A percentile compares a stretch with the other conserved stretches of the same genome.
These are phyloP conservation scores for Sebastes nivosus DNA, from an alignment of 2,797 vertebrate species.

Conservation along the genomic window DNA sequence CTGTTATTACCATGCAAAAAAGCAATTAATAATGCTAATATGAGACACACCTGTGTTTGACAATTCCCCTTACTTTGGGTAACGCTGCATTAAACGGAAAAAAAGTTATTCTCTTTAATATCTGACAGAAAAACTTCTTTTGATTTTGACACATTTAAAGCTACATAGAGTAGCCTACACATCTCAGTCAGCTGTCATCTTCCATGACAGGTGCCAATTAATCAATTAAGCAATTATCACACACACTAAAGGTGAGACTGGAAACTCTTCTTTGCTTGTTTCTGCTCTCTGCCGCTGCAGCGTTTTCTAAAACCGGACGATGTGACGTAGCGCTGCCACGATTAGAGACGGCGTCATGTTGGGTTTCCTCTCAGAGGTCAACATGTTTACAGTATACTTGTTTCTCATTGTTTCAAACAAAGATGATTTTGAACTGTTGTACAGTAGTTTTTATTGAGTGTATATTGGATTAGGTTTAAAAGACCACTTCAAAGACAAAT, in stretches of 20 bases:
- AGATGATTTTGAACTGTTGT: neutral
- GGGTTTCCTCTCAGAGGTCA: constrained; percentile 15
- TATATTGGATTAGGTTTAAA: neutral
- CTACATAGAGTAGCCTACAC: too few species aligned
- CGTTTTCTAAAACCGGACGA: constrained; percentile 33
- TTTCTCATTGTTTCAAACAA: neutral
- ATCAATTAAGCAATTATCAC: too few species aligned
- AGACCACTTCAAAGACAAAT: too few species aligned
- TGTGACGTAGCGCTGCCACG: neutral
- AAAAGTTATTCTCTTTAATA: neutral
- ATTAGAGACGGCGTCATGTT: neutral
- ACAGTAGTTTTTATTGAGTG: neutral
- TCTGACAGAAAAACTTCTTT: neutral
- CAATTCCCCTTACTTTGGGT: neutral
- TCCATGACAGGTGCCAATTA: too few species aligned
- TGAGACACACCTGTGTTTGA: neutral
- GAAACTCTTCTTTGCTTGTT: constrained; percentile 9
- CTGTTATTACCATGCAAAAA: neutral
- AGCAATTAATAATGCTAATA: neutral
- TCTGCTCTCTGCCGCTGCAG: constrained; percentile 26
- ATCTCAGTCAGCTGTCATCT: too few species aligned
- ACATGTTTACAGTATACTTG: neutral
- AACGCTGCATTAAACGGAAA: neutral
- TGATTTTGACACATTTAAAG: neutral
- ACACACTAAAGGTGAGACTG: neutral